phyloP scores from a whole-genome alignment of 2,113 vertebrate genomes.

The Notarius quadriscutis region DNA sequence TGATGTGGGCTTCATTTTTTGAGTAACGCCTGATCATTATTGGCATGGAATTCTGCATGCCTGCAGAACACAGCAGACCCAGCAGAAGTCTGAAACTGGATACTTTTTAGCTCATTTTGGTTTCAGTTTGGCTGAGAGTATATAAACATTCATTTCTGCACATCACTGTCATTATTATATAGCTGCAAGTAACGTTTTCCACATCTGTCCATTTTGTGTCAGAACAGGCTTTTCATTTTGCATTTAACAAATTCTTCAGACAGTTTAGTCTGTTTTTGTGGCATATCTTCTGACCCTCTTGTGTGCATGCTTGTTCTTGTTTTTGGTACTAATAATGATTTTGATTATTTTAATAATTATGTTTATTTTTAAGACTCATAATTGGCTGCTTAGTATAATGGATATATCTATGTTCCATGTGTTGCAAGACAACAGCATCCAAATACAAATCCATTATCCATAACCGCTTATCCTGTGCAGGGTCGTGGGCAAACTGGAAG shows the following conservation, averaged over 20 bases:
- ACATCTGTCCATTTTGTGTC: not conserved
- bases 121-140: not conserved
- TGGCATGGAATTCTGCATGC: not conserved
- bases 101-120: not conserved
- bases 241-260: not conserved
- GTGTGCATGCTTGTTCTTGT: not conserved
- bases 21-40: not conserved
- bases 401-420: too few relatives aligned
- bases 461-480: too few relatives aligned
- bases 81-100: not conserved
- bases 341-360: not conserved
- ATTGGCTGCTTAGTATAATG: too few relatives aligned
- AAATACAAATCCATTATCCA: too few relatives aligned
- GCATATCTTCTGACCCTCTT: not conserved
- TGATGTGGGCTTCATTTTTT: not conserved
- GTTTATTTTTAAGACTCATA: not conserved
- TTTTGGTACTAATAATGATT: not conserved
- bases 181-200: not conserved
- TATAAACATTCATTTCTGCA: not conserved
- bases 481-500: too few relatives aligned
- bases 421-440: too few relatives aligned
- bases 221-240: not conserved
- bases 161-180: not conserved
- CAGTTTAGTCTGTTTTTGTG: not conserved
- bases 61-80: not conserved